Evolutionary conservation across 2,113 vertebrate genomes (phyloP), one percentile per base, ranked within the genome.

Genomic region (Felis chaus): DNA sequence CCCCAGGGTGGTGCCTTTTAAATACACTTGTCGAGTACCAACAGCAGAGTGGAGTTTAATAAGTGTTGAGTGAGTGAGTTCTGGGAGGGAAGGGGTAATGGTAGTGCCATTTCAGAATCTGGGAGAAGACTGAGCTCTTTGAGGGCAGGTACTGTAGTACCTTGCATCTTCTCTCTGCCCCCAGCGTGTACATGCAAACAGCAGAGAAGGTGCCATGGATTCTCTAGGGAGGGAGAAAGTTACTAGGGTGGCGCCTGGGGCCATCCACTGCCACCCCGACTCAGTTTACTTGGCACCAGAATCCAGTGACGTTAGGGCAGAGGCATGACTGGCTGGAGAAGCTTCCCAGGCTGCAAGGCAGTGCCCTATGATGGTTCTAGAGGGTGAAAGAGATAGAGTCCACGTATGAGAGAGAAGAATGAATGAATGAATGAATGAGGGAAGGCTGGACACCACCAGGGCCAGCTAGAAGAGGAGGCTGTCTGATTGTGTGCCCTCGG

Each of bases 21-120:
- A 79, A 92, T 36, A n/a, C 19, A 12, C 18, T 76, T 65, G 41
- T 66, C 84, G 21, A 21, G 41, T 69, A 71, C 45, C 81, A 45
- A 93, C 33, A 53, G 9, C 6, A 19, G 50, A 86, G 29, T 29
- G 4, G 50, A 68, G 29, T 9, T 71, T 89, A 16, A 88, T 7
- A 39, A 87, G 39, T 78, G 15, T 45, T 92, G 92, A 69, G 33
- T 66, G 80, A 73, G 71, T 13, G 57, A 92, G 94, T 45, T 78
- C 84, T 73, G 79, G 82, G 19, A 3, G 31, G 31, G 29, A 68
- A 9, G 12, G 29, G 23, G 1, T 12, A 10, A 19, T 6, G 36
- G 39, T 10, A 27, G 15, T 5, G 1, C 41, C 36, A 9, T 29
- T 61, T 63, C 18, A 53, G 66, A 53, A 69, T 83, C 57, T 76